These are phyloP conservation scores for Macrosoma leucophasiata DNA, from an alignment of 2,888 invertebrate genomes.

Conservation along the genomic window DNA sequence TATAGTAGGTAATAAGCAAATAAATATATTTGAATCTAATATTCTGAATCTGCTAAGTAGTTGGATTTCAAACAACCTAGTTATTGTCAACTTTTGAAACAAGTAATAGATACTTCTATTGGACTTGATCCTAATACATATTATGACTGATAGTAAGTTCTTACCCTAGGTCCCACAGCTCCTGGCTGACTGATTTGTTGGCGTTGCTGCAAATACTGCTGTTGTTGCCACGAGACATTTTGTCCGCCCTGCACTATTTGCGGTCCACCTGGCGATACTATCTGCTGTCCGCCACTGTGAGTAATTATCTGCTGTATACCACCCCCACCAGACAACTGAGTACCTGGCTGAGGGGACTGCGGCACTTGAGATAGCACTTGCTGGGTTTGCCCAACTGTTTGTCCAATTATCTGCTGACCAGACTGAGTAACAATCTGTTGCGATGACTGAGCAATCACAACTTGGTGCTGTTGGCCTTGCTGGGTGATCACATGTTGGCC, in stretches of 20 bases:
- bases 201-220: conserved; percentile 65
- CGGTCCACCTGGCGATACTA: conserved; percentile 63
- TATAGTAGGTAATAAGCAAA: too few species aligned
- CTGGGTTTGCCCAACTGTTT: conserved; percentile 55
- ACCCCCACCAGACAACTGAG: conserved; percentile 52
- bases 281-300: conserved; percentile 66
- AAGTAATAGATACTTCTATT: too few species aligned
- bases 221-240: conserved; percentile 68
- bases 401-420: conserved; percentile 65
- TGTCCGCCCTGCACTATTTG: conserved; percentile 64
- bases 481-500: conserved; percentile 68
- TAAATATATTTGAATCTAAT: too few species aligned
- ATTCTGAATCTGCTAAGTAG: too few species aligned
- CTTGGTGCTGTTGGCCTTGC: conserved; percentile 67
- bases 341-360: conserved; percentile 56
- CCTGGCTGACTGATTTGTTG: conserved; percentile 72
- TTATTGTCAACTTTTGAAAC: too few species aligned
- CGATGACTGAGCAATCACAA: conserved; percentile 63
- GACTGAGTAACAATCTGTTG: conserved; percentile 69
- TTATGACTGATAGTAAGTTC: conserved; percentile 27
- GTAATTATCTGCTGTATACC: conserved; percentile 71
- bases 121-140: too few species aligned
- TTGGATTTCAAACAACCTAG: too few species aligned
- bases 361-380: conserved; percentile 63
- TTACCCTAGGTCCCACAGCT: conserved; percentile 67